Evolutionary conservation across 2,113 vertebrate genomes (phyloP).

Genomic region (Emydura subglobosa): DNA sequence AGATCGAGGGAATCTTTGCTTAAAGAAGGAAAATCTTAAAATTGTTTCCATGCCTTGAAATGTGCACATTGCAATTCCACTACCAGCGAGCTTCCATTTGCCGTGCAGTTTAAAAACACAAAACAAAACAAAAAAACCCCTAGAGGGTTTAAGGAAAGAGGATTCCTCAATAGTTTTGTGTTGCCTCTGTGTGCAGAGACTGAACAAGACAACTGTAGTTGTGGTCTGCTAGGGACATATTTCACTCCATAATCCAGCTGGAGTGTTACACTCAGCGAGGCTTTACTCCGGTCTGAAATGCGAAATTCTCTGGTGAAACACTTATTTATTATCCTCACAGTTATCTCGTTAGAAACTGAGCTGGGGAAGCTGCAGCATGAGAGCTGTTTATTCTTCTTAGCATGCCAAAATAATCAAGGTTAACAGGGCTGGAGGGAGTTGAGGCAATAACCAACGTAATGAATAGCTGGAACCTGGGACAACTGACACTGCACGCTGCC

Average conservation of each 20-base stretch:
- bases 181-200: not conserved
- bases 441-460: not conserved
- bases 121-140: not conserved
- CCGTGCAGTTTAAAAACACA: too few relatives aligned
- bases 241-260: not conserved
- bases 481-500: not conserved
- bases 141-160: not conserved
- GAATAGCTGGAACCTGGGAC: not conserved
- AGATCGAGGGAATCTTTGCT: not conserved
- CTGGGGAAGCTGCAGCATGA: not conserved
- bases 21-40: not conserved
- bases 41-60: not conserved
- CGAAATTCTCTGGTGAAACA: not conserved
- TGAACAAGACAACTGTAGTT: not conserved
- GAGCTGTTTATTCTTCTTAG: not conserved
- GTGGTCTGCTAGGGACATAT: not conserved
- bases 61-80: too few relatives aligned
- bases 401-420: not conserved
- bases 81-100: too few relatives aligned
- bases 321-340: not conserved
- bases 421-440: not conserved
- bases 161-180: not conserved
- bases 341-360: not conserved
- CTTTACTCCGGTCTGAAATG: not conserved
- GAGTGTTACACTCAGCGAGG: not conserved